Percentiles rank a stretch among this genome's conserved stretches.
Evolutionary conservation across 2,113 vertebrate genomes (phyloP).

Genomic region (Dromaius novaehollandiae): DNA sequence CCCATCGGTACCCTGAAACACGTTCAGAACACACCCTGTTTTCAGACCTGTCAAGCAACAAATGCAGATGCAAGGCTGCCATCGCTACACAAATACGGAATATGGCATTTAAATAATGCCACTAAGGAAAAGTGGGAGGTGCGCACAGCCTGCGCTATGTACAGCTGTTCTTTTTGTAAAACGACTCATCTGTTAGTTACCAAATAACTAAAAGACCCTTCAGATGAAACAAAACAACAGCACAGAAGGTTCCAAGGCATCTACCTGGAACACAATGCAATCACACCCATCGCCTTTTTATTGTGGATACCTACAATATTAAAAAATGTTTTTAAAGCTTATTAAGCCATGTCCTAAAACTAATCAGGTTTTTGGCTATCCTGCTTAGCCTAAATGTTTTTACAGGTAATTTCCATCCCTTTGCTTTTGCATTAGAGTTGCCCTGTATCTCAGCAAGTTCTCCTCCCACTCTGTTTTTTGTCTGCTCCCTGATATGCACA

Average conservation of each 20-base stretch:
- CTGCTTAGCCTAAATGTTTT: neutral
- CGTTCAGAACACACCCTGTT: slow-evolving; percentile 23
- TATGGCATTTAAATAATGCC: slow-evolving; percentile 58
- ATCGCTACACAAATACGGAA: slow-evolving; percentile 38
- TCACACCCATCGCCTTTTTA: neutral
- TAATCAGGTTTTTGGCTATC: neutral
- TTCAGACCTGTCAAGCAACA: slow-evolving; percentile 58
- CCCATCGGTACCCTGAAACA: neutral
- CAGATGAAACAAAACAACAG: slow-evolving; percentile 23
- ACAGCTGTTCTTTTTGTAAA: neutral
- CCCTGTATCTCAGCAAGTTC: neutral
- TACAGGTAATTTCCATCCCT: neutral
- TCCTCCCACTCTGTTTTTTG: neutral
- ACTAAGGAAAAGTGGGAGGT: slow-evolving; percentile 35
- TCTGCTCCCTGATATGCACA: slow-evolving; percentile 3
- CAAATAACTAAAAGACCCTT: slow-evolving; percentile 28
- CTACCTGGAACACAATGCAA: neutral
- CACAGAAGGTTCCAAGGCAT: neutral
- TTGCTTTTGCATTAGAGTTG: neutral
- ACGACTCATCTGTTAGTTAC: slow-evolving; percentile 27
- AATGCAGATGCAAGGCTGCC: slow-evolving; percentile 38
- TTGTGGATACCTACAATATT: neutral
- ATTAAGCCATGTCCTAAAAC: neutral
- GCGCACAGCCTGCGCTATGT: neutral
- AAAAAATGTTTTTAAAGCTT: neutral